Evolutionary conservation across 2,113 vertebrate genomes (phyloP).

Genomic region (Chunga burmeisteri): DNA sequence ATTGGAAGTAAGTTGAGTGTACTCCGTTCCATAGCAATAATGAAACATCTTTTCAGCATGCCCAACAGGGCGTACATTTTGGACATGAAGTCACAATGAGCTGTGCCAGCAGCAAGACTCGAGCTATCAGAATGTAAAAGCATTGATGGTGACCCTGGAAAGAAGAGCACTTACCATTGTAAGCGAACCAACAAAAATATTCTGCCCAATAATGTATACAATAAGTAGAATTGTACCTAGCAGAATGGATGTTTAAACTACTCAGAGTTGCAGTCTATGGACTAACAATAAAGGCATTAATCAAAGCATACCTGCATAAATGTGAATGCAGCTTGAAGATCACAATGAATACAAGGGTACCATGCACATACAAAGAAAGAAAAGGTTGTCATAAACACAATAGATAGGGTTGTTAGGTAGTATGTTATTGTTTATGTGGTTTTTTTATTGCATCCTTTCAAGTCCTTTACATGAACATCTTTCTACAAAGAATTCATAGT

Average conservation of each 20-base stretch:
- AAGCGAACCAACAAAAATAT: background rate
- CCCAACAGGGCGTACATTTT: background rate
- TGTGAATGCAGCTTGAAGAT: background rate
- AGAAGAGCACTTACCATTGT: background rate
- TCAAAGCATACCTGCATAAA: slow-evolving; percentile 1
- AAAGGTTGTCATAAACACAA: background rate
- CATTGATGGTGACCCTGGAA: background rate
- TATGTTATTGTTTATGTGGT: background rate
- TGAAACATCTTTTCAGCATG: background rate
- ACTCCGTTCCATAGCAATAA: background rate
- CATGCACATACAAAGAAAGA: background rate
- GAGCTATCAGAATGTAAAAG: slow-evolving; percentile 8
- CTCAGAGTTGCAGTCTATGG: background rate
- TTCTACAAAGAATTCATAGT: background rate
- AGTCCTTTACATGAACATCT: background rate
- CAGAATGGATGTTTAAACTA: background rate
- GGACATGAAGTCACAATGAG: background rate
- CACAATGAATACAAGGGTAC: background rate
- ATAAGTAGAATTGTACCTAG: background rate
- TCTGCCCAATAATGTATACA: background rate
- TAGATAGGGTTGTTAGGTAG: background rate
- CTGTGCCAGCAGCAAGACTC: slow-evolving; percentile 7
- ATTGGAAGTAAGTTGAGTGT: background rate
- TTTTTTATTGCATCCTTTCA: background rate
- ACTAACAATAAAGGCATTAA: slow-evolving; percentile 15